Conservation (phyloP, 37 sponge, comb jelly and placozoan species). For the Aplysina aerophoba region DNA sequence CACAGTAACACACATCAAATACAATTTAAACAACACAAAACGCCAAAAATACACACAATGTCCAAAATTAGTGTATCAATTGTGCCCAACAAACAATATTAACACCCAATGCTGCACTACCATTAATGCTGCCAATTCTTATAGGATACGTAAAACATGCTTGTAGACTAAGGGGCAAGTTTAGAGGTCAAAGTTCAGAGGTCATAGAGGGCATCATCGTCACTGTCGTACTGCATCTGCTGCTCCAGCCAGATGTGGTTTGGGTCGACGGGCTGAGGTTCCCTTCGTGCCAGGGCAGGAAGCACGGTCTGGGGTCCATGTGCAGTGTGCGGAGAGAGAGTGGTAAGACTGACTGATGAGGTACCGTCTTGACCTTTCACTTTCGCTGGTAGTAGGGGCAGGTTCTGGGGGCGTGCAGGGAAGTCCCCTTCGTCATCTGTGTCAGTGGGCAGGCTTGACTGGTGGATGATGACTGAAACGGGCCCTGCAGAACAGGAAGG, state of each 20-base stretch:
- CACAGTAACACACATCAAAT: no score
- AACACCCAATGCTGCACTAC: no score
- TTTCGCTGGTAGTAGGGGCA: not conserved
- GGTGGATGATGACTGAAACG: not conserved
- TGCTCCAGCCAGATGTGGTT: conserved; percentile 21
- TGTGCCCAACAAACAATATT: no score
- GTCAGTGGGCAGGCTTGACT: conserved; percentile 4
- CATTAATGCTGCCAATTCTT: no score
- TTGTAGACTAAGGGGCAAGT: no score
- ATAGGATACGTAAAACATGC: no score
- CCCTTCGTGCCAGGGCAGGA: not conserved
- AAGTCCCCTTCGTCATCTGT: conserved; percentile 20
- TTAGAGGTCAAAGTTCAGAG: not conserved
- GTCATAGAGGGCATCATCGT: not conserved
- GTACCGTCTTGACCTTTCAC: no score
- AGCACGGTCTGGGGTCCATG: not conserved
- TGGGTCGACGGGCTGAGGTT: not conserved
- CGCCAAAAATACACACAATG: no score
- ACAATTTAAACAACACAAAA: no score
- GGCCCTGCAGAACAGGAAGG: not conserved
- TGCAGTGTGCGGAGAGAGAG: no score
- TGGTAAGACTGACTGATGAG: no score
- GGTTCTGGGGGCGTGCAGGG: not conserved
- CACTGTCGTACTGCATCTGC: conserved; percentile 12
- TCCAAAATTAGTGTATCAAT: no score